These are phyloP conservation scores for Drosophila sordidapex DNA, from an alignment of 2,888 invertebrate species.

Conservation along the genomic window DNA sequence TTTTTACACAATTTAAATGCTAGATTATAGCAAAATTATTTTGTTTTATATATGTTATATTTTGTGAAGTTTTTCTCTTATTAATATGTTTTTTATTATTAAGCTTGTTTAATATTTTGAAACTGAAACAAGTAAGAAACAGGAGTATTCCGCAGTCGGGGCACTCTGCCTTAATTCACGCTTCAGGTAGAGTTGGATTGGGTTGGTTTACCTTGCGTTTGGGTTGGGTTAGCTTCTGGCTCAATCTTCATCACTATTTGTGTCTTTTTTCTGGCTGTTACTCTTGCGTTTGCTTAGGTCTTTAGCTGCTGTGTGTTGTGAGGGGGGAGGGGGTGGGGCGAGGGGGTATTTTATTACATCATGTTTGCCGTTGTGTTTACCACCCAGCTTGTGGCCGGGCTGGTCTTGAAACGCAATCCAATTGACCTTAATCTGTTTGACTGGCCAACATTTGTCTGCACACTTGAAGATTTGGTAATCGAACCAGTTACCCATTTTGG, in stretches of 20 bases:
- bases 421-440: constrained; percentile 60
- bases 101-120: not conserved
- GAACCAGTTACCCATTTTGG: constrained; percentile 10
- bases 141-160: constrained; percentile 1
- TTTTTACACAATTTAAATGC: no score
- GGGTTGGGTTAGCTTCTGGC: constrained; percentile 32
- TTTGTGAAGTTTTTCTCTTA: not conserved
- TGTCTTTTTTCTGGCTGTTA: not conserved
- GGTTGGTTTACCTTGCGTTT: constrained; percentile 13
- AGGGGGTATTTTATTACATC: constrained; percentile 58
- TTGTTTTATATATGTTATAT: not conserved
- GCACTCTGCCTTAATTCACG: not conserved
- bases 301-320: constrained; percentile 43
- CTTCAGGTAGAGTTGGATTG: constrained; percentile 43
- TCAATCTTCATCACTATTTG: not conserved
- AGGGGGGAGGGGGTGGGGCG: not conserved
- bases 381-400: constrained; percentile 30
- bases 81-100: not conserved
- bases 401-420: constrained; percentile 61
- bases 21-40: not conserved
- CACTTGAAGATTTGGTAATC: constrained; percentile 20
- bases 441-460: not conserved
- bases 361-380: constrained; percentile 65
- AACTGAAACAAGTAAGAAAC: not conserved
- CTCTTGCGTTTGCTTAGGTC: constrained; percentile 56